phyloP scores from a whole-genome alignment of 2,113 vertebrate species.

The Xyliphius kryptos region DNA sequence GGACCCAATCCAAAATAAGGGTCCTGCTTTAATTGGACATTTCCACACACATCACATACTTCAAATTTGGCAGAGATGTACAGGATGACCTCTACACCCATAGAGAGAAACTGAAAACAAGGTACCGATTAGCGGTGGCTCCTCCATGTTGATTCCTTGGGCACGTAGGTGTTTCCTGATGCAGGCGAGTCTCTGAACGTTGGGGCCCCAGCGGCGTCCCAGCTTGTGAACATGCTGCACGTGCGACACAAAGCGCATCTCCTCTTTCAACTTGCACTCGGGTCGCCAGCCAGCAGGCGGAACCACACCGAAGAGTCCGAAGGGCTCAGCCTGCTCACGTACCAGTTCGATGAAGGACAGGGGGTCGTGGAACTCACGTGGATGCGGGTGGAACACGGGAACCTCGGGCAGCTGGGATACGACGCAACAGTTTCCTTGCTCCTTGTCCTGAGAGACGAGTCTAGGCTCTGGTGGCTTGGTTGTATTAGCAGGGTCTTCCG shows the following conservation, averaged over 20 bases:
- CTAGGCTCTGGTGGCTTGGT: conserved; percentile 66
- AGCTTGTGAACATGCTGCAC: conserved; percentile 87
- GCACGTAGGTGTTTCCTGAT: conserved; percentile 89
- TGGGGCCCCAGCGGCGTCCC: conserved; percentile 84
- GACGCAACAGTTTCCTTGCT: conserved; percentile 63
- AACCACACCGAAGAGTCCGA: conserved; percentile 80
- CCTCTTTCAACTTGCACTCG: conserved; percentile 85
- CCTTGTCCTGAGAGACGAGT: conserved; percentile 46
- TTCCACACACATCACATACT: too few species aligned
- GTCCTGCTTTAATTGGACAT: too few species aligned
- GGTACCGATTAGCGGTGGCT: conserved; percentile 84
- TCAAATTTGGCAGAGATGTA: too few species aligned
- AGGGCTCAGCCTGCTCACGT: conserved; percentile 75
- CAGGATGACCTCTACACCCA: too few species aligned
- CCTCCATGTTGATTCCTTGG: conserved; percentile 89
- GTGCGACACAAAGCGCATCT: conserved; percentile 87
- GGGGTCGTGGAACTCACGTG: conserved; percentile 82
- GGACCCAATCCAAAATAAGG: too few species aligned
- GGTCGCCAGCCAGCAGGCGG: conserved; percentile 83
- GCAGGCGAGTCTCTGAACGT: conserved; percentile 83
- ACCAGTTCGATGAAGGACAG: conserved; percentile 79
- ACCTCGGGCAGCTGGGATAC: conserved; percentile 68
- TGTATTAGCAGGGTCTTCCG: neutral
- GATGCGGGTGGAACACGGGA: conserved; percentile 74
- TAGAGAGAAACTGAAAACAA: neutral